These are phyloP conservation scores for Manduca sexta DNA, from an alignment of 1,140 invertebrate genomes.

Conservation along the genomic window DNA sequence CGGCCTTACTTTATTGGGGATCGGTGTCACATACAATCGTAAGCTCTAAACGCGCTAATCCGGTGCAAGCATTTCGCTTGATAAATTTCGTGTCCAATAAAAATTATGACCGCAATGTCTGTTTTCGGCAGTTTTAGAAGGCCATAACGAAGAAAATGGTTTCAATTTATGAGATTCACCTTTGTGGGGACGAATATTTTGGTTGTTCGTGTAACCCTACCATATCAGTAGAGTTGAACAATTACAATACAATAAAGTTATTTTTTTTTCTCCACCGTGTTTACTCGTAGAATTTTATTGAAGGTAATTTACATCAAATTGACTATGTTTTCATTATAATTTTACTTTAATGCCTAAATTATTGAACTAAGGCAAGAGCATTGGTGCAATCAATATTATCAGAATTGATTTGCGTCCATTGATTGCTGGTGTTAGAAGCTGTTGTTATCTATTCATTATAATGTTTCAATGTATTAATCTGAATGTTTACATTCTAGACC, in stretches of 20 bases:
- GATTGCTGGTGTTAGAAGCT: too few relatives aligned
- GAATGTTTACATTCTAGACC: too few relatives aligned
- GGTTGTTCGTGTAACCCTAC: conserved; percentile 6
- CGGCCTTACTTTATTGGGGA: conserved; percentile 50
- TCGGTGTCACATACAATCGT: conserved; percentile 44
- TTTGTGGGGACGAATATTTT: conserved; percentile 11
- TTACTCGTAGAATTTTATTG: conserved; percentile 1
- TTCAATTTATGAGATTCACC: conserved; percentile 16
- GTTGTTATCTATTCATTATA: too few relatives aligned
- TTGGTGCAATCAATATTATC: too few relatives aligned
- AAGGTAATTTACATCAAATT: conserved; percentile 8
- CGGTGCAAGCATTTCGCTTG: conserved; percentile 1
- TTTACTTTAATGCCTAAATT: not conserved
- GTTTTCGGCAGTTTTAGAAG: not conserved
- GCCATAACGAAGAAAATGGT: conserved; percentile 5
- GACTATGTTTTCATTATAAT: not conserved
- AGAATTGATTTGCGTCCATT: too few relatives aligned
- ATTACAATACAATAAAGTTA: too few relatives aligned
- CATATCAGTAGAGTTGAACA: too few relatives aligned
- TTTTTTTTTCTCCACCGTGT: conserved; percentile 6
- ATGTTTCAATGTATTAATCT: too few relatives aligned
- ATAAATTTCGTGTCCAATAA: conserved; percentile 9
- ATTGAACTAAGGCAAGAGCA: not conserved
- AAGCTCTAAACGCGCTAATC: conserved; percentile 7
- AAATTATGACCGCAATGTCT: too few relatives aligned